A percentile compares a stretch with the other conserved stretches of the same genome.
phyloP scores from a whole-genome alignment of 2,797 vertebrate species.

The Dryobates pubescens region DNA sequence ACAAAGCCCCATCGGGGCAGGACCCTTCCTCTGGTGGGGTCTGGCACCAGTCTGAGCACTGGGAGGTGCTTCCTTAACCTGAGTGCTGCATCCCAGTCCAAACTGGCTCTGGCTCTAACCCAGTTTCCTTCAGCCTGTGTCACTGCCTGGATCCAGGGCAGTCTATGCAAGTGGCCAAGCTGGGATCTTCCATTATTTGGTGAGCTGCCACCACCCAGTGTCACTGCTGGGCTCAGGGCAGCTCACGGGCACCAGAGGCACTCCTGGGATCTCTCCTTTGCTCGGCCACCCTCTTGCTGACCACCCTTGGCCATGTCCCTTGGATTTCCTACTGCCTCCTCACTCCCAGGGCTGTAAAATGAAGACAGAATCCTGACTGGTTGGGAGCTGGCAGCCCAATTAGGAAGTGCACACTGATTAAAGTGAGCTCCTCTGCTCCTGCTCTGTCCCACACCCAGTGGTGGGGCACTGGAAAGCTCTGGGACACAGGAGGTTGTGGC shows the following conservation, averaged over 20 bases:
- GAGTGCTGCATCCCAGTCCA: background rate
- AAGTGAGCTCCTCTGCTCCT: background rate
- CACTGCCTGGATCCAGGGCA: background rate
- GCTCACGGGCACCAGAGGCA: background rate
- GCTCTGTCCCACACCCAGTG: background rate
- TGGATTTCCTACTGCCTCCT: background rate
- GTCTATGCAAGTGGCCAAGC: background rate
- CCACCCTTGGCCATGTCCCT: background rate
- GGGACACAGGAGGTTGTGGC: background rate
- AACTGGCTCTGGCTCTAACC: constrained; percentile 4
- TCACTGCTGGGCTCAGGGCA: background rate
- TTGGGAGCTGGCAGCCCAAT: constrained; percentile 19
- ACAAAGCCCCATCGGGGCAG: background rate
- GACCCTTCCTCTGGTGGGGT: background rate
- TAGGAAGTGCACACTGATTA: constrained; percentile 5
- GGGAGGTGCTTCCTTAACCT: background rate
- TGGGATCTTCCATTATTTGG: background rate
- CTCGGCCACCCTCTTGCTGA: background rate
- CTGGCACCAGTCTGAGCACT: background rate
- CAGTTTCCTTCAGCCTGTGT: background rate
- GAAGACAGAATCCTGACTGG: background rate
- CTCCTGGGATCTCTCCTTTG: background rate
- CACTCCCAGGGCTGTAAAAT: background rate
- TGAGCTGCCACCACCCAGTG: background rate
- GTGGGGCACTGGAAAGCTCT: background rate